Base-by-base conservation (phyloP, 2,797 vertebrate genomes). In the Pitangus sulphuratus region DNA sequence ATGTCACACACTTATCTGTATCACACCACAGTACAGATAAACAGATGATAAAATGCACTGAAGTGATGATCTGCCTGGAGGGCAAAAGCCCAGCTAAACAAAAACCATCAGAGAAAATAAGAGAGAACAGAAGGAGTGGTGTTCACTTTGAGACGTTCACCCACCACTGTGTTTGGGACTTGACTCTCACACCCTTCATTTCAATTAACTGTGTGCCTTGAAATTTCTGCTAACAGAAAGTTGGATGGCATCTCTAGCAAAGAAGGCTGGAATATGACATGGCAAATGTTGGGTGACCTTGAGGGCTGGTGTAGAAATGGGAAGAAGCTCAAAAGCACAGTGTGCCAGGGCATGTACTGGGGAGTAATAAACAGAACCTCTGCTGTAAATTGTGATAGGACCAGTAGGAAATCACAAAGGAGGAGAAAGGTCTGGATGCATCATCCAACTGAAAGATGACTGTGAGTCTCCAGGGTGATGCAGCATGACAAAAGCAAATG, bases 261-360 rank as follows among this genome's bases (percentile, higher is more conserved):
- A 50, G 62, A 90, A 61, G 68, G 54, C 21, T 86, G 65, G 54
- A 75, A 42, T 19, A 45, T 56, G 62, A 42, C 33, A 50, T 1
- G 0, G 65, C 39, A 86, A 89, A 74, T 56, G 25, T 1, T 57
- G 30, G 50, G 18, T 86, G 50, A 82, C 47, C 39, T 69, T 51
- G 11, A 81, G 61, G 35, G 42, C 25, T 88, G 28, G 11, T 64
- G 15, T 31, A 37, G 44, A 78, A 91, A 78, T 9, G 39, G 45
- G 53, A 74, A 87, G 64, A 84, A 88, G n/a, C 20, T 89, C 48
- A 81, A 91, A 91, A 94, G 48, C 42, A 80, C 22, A 71, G 15
- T 25, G 30, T 62, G 12, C 50, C 54, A 72, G 42, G 50, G 28
- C 14, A n/a, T 15, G 33, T 65, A 78, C 33, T 82, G 26, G 50